Conservation (phyloP, 2,113 vertebrate genomes). For the Blennius ocellaris region DNA sequence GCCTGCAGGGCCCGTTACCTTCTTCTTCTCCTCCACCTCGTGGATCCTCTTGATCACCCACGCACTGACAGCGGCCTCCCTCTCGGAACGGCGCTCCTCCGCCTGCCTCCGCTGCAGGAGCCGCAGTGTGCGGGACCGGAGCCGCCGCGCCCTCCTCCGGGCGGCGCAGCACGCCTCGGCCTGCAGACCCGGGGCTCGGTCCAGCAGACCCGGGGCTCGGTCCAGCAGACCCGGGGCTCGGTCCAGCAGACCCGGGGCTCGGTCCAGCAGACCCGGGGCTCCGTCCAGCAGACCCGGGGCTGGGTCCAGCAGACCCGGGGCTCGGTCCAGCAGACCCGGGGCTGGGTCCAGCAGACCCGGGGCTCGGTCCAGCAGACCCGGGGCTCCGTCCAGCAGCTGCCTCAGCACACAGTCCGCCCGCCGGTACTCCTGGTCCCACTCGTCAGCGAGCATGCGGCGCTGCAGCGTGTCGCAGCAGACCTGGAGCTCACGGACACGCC, state of each 20-base stretch:
- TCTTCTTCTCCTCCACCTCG: slow-evolving; percentile 90
- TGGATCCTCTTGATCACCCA: slow-evolving; percentile 89
- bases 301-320: slow-evolving; percentile 68
- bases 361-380: slow-evolving; percentile 69
- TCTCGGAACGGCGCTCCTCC: slow-evolving; percentile 75
- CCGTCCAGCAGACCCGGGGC: slow-evolving; percentile 74
- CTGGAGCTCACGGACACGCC: slow-evolving; percentile 78
- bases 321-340: slow-evolving; percentile 67
- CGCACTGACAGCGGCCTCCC: slow-evolving; percentile 87
- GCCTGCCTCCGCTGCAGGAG: slow-evolving; percentile 72
- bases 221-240: slow-evolving; percentile 68
- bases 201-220: slow-evolving; percentile 69
- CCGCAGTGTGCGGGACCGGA: slow-evolving; percentile 68
- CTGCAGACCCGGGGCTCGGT: slow-evolving; percentile 66
- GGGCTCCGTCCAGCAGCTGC: slow-evolving; percentile 74
- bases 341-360: slow-evolving; percentile 68
- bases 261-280: slow-evolving; percentile 62
- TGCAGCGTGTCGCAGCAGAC: slow-evolving; percentile 74
- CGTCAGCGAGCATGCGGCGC: slow-evolving; percentile 65
- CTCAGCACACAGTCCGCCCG: slow-evolving; percentile 49
- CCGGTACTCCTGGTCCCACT: slow-evolving; percentile 73
- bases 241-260: slow-evolving; percentile 70
- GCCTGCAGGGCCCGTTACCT: slow-evolving; percentile 76
- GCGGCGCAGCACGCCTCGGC: slow-evolving; percentile 72
- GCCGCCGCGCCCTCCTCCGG: slow-evolving; percentile 81